Evolutionary conservation across 2,888 invertebrate genomes (phyloP), one percentile per base, ranked within the genome.

Genomic region (Chloromyia formosa): DNA sequence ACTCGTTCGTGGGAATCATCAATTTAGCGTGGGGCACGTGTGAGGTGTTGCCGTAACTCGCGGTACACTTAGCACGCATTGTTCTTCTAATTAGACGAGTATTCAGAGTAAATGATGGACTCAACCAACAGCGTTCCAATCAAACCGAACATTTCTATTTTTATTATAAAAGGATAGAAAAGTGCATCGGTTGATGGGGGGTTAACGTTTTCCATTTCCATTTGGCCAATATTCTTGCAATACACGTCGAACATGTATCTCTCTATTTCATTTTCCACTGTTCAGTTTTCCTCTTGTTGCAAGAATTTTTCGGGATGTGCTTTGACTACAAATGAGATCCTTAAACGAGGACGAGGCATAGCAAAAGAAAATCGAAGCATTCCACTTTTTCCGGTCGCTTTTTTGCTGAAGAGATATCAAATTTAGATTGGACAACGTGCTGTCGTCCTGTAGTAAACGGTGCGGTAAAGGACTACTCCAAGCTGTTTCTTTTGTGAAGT

Each of bases 271-370:
- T 22, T 66, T 22, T 66, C 64, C 49, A 42, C 49, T 66, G 1
- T 61, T 61, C 61, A 42, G 45, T 45, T 49, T 66, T 71, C 16
- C 69, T 40, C 56, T 71, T 71, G 71, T 71, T 69, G 53, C 54
- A 40, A 71, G 56, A 14, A 40, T 71, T 56, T 35, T 42, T 71
- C 18, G 22, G 27, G 35, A 42, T 71, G 58, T 58, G 71, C 40
- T 23, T 56, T 71, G 71, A 71, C 71, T 71, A 71, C 40, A 71
- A 71, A 71, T 71, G 71, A 71, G 71, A 40, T 58, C 40, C 66
- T 12, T 40, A 56, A 18, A 1, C 14, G 14, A 22, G 23, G 14
- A 58, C 18, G 14, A n/a, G 54, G 42, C 62, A 42, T 62, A 18
- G 9, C 1, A 12, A 23, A 12, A 14, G 35, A 22, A 49, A 16